Base-by-base conservation (phyloP, 2,888 invertebrate genomes). In the Limnephilus auricula region DNA sequence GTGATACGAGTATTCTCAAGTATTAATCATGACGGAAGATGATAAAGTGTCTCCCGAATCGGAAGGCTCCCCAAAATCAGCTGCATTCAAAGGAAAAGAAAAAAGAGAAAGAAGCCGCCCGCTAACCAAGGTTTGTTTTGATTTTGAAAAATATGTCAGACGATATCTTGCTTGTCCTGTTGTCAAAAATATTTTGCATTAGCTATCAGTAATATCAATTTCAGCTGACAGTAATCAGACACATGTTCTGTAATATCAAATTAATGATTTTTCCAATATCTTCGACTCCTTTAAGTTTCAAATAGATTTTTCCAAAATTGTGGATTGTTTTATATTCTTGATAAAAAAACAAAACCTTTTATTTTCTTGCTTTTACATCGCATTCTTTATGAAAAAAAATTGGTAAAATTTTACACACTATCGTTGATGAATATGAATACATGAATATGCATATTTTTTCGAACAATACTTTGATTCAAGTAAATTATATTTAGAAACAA, bases 31-130 rank as follows among this genome's bases (percentile, higher is more conserved):
- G 92, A 92, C 92, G 32, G 92, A 92, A 91, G 92, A 91, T 50
- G 92, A 92, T 34, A 92, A 91, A 82, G 34, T 65, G 6, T 86
- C 80, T 18, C 89, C 89, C 12, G 92, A 92, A 79, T 78, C 89
- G 25, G 92, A 92, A 30, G 6, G 79, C 45, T 25, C 50, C 32
- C 25, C 86, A 31, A 91, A 91, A 40, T 37, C 79, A 30, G 37
- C 45, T 12, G 30, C 91, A 15, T 90, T 89, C n/a, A 92, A 91
- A 34, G 89, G 89, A 32, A 92, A 92, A 84, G 92, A 92, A 12
- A 90, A 89, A 88, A 91, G 90, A 83, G 92, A 92, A 50, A 91
- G 80, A 82, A 91, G 90, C 79, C 85, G 91, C 25, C 91, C 92
- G 9, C 90, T 90, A 10, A 92, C 92, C 13, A 92, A 92, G 79